Conservation (phyloP, 2,113 vertebrate genomes). For the Pterocles orientalis region DNA sequence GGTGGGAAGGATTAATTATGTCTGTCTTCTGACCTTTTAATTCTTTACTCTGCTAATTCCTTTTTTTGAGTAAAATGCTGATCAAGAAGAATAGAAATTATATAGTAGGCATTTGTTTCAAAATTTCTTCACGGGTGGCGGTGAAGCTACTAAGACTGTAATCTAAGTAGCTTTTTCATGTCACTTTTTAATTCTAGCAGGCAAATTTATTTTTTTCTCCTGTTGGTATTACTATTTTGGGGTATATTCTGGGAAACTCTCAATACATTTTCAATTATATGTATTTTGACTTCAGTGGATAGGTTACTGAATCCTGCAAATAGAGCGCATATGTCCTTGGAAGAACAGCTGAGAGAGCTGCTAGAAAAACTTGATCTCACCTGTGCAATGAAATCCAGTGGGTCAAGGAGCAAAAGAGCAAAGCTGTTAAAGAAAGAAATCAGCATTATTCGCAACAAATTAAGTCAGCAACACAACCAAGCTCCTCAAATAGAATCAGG, state of each 20-base stretch:
- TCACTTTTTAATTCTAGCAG: not conserved
- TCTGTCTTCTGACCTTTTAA: not conserved
- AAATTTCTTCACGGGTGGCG: not conserved
- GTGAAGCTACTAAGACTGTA: not conserved
- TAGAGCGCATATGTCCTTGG: conserved; percentile 84
- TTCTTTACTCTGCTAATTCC: not conserved
- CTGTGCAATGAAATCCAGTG: conserved; percentile 94
- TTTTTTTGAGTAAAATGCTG: not conserved
- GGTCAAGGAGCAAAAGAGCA: conserved; percentile 91
- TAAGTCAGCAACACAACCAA: conserved; percentile 83
- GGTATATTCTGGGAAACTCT: not conserved
- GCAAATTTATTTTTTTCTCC: not conserved
- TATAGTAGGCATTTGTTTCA: not conserved
- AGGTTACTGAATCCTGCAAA: conserved; percentile 87
- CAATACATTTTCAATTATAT: not conserved
- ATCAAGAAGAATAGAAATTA: not conserved
- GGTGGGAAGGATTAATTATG: not conserved
- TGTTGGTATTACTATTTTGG: not conserved
- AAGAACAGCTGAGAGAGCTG: conserved; percentile 90
- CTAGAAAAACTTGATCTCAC: conserved; percentile 95
- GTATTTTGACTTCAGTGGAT: conserved; percentile 84
- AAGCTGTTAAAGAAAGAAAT: conserved; percentile 95
- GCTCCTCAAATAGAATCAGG: conserved; percentile 69
- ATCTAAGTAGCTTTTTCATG: not conserved
- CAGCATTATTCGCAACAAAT: conserved; percentile 83